Evolutionary conservation across 2,888 invertebrate genomes (phyloP).

Genomic region (Hirudinaria manillensis): DNA sequence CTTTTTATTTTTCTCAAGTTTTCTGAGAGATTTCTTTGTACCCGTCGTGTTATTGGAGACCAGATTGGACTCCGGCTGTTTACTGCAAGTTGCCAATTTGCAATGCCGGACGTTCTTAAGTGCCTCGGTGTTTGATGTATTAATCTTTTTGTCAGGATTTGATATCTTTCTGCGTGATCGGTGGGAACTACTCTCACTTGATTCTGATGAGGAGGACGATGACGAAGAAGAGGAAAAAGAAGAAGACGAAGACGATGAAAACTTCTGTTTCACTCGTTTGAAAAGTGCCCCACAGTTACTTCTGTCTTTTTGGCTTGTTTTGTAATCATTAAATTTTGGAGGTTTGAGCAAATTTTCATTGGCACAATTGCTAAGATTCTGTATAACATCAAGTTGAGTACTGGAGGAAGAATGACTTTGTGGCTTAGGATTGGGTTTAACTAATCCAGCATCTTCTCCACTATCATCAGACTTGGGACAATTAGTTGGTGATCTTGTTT

Average conservation of each 20-base stretch:
- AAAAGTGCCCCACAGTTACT: not conserved
- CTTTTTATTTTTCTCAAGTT: constrained; percentile 6
- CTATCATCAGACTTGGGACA: too few species aligned
- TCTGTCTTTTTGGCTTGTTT: not conserved
- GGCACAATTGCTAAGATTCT: too few species aligned
- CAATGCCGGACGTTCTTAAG: too few species aligned
- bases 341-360: too few species aligned
- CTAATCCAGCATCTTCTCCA: too few species aligned
- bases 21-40: not conserved
- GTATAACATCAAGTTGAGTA: too few species aligned
- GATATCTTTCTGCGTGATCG: not conserved
- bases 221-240: constrained; percentile 8
- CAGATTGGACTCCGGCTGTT: not conserved
- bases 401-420: too few species aligned
- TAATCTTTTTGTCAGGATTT: not conserved
- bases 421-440: too few species aligned
- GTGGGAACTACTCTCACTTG: not conserved
- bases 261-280: constrained; percentile 1
- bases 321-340: not conserved
- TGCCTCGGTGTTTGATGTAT: not conserved
- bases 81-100: not conserved
- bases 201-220: not conserved
- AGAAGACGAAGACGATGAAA: not conserved
- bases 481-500: too few species aligned
- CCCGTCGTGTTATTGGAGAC: not conserved